Evolutionary conservation across 64 coral and sea anemone genomes (phyloP), one percentile per base, ranked within the genome.

Genomic region (Platygyra sinensis): DNA sequence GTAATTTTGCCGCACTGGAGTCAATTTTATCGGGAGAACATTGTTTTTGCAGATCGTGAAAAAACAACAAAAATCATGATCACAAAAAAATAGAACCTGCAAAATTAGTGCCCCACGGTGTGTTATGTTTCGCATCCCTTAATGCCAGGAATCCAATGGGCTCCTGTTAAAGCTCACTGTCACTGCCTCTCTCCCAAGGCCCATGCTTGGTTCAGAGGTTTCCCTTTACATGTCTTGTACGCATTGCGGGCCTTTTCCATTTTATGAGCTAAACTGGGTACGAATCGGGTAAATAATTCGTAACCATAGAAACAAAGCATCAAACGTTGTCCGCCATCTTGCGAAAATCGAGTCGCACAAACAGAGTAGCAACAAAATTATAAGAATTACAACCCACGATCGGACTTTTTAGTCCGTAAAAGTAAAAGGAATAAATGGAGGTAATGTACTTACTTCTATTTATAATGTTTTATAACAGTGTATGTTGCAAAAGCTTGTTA

Each of bases 251-350:
- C 74, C 74, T 76, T n/a, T 17, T 33, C 30, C 17, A 0, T 22
- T 4, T 3, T 20, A 15, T 51, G 62, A 49, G 39, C 8, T 24
- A 19, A 63, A 42, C 81, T 85, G 81, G 81, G 32, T 49, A 52
- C 62, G 30, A 17, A 33, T 15, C 5, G 24, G n/a, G 11, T 50
- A 27, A 64, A 6, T 85, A 63, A 46, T 16, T 10, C 30, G 80
- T 85, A 72, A 42, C 81, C 62, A 85, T 85, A 63, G 81, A 85
- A 72, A 85, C 81, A 85, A 71, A n/a, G 17, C 50, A 49, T 13
- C 81, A 85, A 85, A 85, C 81, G 32, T 62, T 24, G 36, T 85
- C 81, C 81, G 81, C 81, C 81, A 85, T 85, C 63, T 85, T 85
- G 52, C 2, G 15, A 31, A 80, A 49, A 62, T 6, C 54, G 8